Percentiles rank a stretch among this genome's conserved stretches.
These are phyloP conservation scores for Dione vanillae DNA, from an alignment of 2,888 invertebrate genomes.

Conservation along the genomic window DNA sequence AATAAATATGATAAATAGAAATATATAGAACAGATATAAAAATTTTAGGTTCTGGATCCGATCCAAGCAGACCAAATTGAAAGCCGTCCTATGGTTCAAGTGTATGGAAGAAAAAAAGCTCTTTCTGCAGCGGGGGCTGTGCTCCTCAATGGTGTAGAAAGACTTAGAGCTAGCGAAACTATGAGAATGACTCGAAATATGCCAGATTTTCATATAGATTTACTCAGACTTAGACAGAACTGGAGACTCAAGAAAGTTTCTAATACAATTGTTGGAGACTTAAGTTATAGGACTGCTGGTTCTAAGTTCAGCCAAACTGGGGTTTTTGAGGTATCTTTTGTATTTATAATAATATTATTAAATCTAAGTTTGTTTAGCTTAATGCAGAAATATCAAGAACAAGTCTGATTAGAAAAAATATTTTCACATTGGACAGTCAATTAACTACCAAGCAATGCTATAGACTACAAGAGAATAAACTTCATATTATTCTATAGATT, in stretches of 20 bases:
- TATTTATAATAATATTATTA: not conserved
- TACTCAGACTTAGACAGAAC: constrained; percentile 94
- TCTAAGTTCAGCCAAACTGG: constrained; percentile 97
- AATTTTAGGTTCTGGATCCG: constrained; percentile 89
- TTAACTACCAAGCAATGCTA: too few species aligned
- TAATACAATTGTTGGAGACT: constrained; percentile 96
- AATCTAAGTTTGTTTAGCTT: too few species aligned
- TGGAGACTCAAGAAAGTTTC: constrained; percentile 99
- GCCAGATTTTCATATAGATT: constrained; percentile 96
- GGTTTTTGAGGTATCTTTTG: constrained; percentile 92
- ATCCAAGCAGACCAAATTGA: constrained; percentile 93
- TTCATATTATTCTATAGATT: too few species aligned
- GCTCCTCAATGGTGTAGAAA: constrained; percentile 92
- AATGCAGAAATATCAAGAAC: too few species aligned
- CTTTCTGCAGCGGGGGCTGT: constrained; percentile 94
- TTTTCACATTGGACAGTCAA: too few species aligned
- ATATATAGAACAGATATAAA: too few species aligned
- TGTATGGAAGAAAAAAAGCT: constrained; percentile 97
- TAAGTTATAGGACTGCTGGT: constrained; percentile 97
- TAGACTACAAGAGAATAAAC: too few species aligned
- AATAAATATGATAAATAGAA: too few species aligned
- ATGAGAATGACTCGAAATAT: constrained; percentile 89
- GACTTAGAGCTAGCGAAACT: constrained; percentile 92
- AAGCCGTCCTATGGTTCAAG: constrained; percentile 93
- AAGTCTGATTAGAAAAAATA: too few species aligned